Percentiles rank a stretch among this genome's conserved stretches.
Conservation (phyloP, 1,140 invertebrate genomes). For the Mesaphorura yosii region DNA sequence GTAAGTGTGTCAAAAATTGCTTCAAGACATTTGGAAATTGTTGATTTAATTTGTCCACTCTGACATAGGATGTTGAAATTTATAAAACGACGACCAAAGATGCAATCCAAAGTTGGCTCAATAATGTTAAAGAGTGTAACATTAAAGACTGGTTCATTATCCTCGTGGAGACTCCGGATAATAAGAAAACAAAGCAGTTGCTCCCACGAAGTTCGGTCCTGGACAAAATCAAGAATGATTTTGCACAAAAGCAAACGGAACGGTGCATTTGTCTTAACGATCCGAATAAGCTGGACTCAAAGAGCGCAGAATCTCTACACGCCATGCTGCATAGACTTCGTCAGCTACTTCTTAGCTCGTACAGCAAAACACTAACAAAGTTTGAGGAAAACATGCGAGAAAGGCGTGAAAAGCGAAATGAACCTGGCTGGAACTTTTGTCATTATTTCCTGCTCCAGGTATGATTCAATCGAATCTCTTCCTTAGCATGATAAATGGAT, state of each 20-base stretch:
- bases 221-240: conserved; percentile 88
- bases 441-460: conserved; percentile 87
- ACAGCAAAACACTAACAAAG: conserved; percentile 67
- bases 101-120: conserved; percentile 77
- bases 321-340: conserved; percentile 68
- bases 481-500: not conserved
- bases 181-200: conserved; percentile 80
- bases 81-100: conserved; percentile 77
- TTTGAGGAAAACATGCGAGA: conserved; percentile 86
- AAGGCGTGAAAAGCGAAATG: conserved; percentile 77
- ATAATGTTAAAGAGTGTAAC: conserved; percentile 56
- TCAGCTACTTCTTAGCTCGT: conserved; percentile 70
- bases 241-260: conserved; percentile 75
- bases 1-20: conserved; percentile 43
- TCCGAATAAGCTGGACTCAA: conserved; percentile 74
- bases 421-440: conserved; percentile 84
- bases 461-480: conserved; percentile 30
- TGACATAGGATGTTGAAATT: conserved; percentile 68
- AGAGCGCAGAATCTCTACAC: conserved; percentile 79
- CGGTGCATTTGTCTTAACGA: conserved; percentile 82
- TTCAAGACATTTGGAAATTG: not conserved
- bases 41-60: conserved; percentile 6
- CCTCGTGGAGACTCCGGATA: conserved; percentile 81
- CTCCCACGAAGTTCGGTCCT: conserved; percentile 82
- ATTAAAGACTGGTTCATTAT: conserved; percentile 89